These are phyloP conservation scores for Miltochrista miniata DNA, from an alignment of 2,888 invertebrate species.

Conservation along the genomic window DNA sequence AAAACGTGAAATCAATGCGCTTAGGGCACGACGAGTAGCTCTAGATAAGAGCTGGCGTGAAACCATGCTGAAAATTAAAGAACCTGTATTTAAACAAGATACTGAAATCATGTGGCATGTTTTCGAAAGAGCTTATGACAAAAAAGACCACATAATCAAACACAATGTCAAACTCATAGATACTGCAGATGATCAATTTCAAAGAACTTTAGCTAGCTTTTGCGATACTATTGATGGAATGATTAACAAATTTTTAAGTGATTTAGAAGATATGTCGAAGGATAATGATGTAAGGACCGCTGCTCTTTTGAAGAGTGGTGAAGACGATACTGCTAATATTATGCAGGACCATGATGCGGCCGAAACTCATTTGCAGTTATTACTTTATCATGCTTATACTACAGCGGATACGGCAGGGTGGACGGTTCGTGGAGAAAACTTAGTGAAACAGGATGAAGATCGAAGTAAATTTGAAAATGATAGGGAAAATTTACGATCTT, in stretches of 20 bases:
- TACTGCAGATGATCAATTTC: slow-evolving; percentile 85
- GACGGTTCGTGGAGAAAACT: slow-evolving; percentile 68
- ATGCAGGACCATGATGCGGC: slow-evolving; percentile 60
- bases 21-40: slow-evolving; percentile 51
- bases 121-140: slow-evolving; percentile 81
- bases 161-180: slow-evolving; percentile 83
- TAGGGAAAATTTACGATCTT: slow-evolving; percentile 65
- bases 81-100: slow-evolving; percentile 67
- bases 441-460: slow-evolving; percentile 75
- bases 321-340: slow-evolving; percentile 50
- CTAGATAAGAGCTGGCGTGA: slow-evolving; percentile 66
- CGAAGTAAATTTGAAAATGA: slow-evolving; percentile 55
- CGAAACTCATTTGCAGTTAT: slow-evolving; percentile 70
- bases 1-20: slow-evolving; percentile 62
- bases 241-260: slow-evolving; percentile 74
- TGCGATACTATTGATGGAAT: slow-evolving; percentile 85
- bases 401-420: slow-evolving; percentile 63
- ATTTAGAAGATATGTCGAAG: slow-evolving; percentile 60
- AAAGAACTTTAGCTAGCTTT: slow-evolving; percentile 85
- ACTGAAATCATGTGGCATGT: slow-evolving; percentile 71
- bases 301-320: slow-evolving; percentile 51
- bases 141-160: slow-evolving; percentile 84
- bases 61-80: slow-evolving; percentile 71
- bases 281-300: slow-evolving; percentile 57
- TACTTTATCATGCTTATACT: slow-evolving; percentile 64